These are phyloP conservation scores for Myxocyprinus asiaticus DNA, from an alignment of 2,113 vertebrate species.

Conservation along the genomic window DNA sequence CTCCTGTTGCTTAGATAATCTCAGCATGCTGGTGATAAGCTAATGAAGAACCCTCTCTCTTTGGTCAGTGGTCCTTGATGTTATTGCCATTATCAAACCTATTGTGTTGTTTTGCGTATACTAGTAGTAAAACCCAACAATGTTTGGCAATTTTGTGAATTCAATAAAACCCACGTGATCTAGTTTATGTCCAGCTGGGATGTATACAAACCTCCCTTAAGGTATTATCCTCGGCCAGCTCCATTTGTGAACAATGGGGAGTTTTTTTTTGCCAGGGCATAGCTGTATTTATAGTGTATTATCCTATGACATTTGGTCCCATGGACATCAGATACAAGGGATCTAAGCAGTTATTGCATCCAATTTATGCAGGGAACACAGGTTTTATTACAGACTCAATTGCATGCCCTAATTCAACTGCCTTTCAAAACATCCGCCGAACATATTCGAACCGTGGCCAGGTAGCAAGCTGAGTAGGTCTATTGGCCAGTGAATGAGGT, in stretches of 20 bases:
- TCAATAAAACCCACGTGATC: neutral
- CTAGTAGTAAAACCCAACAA: neutral
- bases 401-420: constrained; percentile 22
- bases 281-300: neutral
- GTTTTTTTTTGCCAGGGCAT: no score
- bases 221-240: neutral
- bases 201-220: neutral
- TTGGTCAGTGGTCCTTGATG: neutral
- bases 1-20: constrained; percentile 82
- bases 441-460: constrained; percentile 37
- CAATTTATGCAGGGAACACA: neutral
- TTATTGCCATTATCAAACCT: constrained; percentile 1
- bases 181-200: neutral
- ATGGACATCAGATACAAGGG: neutral
- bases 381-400: neutral
- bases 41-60: neutral
- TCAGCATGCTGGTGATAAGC: constrained; percentile 28
- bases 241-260: neutral
- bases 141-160: neutral
- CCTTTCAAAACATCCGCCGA: constrained; percentile 11
- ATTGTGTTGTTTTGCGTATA: neutral
- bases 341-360: neutral
- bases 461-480: constrained; percentile 24
- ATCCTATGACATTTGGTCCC: neutral
- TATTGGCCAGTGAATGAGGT: constrained; percentile 37